Conservation (phyloP, 2,797 vertebrate genomes). For the Chelonia mydas region DNA sequence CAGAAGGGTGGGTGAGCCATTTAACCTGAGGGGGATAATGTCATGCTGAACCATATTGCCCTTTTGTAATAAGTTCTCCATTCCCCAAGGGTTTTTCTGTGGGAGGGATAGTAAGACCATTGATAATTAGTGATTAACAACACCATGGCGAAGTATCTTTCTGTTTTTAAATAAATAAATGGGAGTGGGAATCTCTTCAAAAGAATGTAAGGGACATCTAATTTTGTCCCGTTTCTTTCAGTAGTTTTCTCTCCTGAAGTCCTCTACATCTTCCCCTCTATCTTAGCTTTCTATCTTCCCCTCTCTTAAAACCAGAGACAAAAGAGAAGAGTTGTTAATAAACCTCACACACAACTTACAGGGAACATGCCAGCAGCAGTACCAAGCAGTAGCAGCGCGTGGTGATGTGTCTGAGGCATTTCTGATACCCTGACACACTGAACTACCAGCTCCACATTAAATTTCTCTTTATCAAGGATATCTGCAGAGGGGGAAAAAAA, state of each 20-base stretch:
- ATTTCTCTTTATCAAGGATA: slow-evolving; percentile 92
- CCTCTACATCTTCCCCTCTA: not conserved
- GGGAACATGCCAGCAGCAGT: slow-evolving; percentile 92
- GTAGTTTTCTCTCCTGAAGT: not conserved
- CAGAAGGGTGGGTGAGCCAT: fast-evolving
- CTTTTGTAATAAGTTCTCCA: not conserved
- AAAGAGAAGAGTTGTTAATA: fast-evolving
- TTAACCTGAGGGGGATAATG: not conserved
- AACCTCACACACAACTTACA: slow-evolving; percentile 79
- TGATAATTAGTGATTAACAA: not conserved
- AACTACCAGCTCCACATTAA: slow-evolving; percentile 95
- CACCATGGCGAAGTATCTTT: not conserved
- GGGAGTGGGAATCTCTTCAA: not conserved
- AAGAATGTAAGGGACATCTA: not conserved
- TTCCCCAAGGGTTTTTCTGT: fast-evolving
- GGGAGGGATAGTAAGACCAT: not conserved
- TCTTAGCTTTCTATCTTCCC: not conserved
- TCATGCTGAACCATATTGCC: not conserved
- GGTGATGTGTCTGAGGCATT: slow-evolving; percentile 96
- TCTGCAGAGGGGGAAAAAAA: slow-evolving; percentile 75
- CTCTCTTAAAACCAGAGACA: not conserved
- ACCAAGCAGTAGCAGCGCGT: slow-evolving; percentile 92
- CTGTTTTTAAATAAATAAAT: not conserved
- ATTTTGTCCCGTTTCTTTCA: not conserved
- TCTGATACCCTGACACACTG: slow-evolving; percentile 91